These are phyloP conservation scores for Acrocera orbiculus DNA, from an alignment of 2,888 invertebrate genomes.

Conservation along the genomic window DNA sequence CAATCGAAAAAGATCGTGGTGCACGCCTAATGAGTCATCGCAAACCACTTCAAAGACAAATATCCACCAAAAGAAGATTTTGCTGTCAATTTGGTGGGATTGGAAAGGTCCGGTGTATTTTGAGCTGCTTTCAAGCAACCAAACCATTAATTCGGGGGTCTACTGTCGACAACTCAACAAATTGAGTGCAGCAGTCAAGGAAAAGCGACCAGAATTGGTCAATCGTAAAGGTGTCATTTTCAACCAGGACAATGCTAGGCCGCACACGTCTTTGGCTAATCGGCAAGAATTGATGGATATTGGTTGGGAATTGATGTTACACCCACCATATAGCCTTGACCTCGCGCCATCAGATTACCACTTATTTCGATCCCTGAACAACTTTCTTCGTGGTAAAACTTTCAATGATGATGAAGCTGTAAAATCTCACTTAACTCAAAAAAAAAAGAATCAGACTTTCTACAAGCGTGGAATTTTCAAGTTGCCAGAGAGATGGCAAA, in stretches of 20 bases:
- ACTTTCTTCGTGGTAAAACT: neutral
- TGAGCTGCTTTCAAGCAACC: conserved; percentile 2
- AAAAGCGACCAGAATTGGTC: neutral
- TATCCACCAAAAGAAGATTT: neutral
- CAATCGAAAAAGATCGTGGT: neutral
- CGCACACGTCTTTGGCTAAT: conserved; percentile 1
- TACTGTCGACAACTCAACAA: conserved; percentile 2
- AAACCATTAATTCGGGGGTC: conserved; percentile 1
- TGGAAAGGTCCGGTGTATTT: neutral
- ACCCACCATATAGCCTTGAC: too few species aligned
- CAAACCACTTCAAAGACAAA: neutral
- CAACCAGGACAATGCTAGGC: neutral
- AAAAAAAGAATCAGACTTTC: too few species aligned
- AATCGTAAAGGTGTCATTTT: conserved; percentile 3
- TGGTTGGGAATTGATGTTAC: neutral
- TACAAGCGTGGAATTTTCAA: too few species aligned
- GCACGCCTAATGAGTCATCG: neutral
- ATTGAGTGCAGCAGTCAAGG: neutral
- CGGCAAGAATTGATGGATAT: neutral
- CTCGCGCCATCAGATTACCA: too few species aligned
- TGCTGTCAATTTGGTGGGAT: neutral
- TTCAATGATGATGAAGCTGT: too few species aligned
- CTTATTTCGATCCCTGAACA: too few species aligned
- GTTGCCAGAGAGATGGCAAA: too few species aligned
- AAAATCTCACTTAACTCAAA: too few species aligned